These are phyloP conservation scores for Tryphoninae sp. DNA, from an alignment of 2,888 invertebrate species.

Conservation along the genomic window DNA sequence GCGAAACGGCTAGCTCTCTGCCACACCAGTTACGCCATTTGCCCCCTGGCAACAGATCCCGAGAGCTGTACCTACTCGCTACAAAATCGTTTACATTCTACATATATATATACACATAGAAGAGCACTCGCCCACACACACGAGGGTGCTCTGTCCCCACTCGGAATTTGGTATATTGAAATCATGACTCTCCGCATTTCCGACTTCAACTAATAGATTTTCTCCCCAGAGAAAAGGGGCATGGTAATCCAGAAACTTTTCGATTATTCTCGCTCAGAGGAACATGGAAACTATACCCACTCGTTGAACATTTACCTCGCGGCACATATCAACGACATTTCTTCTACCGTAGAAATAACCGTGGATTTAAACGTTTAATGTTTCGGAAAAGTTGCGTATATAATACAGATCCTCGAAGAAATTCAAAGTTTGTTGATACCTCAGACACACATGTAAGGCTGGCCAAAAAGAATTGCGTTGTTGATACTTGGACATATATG, in stretches of 20 bases:
- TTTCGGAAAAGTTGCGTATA: conserved; percentile 20
- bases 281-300: conserved; percentile 47
- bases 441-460: conserved; percentile 11
- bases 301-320: conserved; percentile 57
- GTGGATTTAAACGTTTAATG: conserved; percentile 50
- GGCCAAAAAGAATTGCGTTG: too few species aligned
- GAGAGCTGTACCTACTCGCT: conserved; percentile 7
- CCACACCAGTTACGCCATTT: conserved; percentile 46
- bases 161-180: conserved; percentile 46
- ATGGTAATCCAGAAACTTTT: conserved; percentile 41
- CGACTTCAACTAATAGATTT: conserved; percentile 7
- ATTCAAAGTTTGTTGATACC: conserved; percentile 24
- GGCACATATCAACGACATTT: conserved; percentile 30
- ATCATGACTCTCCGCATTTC: conserved; percentile 31
- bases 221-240: background rate
- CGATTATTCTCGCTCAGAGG: conserved; percentile 53
- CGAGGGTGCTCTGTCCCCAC: background rate
- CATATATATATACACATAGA: background rate
- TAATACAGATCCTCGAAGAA: conserved; percentile 8
- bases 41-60: conserved; percentile 44
- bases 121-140: background rate
- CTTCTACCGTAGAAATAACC: conserved; percentile 32
- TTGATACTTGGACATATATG: too few species aligned
- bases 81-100: conserved; percentile 31
- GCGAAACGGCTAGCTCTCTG: conserved; percentile 23